These are phyloP conservation scores for Probosciger aterrimus DNA, from an alignment of 2,113 vertebrate species.

Conservation along the genomic window DNA sequence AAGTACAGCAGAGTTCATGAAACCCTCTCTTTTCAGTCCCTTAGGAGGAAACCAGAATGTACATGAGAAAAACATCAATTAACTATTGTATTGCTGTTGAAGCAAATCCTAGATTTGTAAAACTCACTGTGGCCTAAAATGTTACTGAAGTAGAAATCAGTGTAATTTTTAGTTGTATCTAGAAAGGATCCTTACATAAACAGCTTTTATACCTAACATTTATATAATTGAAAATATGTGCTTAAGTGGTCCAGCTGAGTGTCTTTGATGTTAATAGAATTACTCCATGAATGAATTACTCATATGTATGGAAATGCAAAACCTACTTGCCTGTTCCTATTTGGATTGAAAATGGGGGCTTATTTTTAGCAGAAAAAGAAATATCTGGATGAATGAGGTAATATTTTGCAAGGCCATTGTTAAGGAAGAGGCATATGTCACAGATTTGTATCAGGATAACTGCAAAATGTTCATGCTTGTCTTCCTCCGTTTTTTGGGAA, in stretches of 20 bases:
- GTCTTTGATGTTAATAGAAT: not conserved
- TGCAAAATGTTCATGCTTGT: not conserved
- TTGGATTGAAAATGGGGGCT: not conserved
- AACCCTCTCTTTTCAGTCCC: conserved; percentile 27
- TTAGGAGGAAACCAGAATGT: conserved; percentile 28
- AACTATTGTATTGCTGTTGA: not conserved
- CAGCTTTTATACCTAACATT: not conserved
- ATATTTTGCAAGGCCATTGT: not conserved
- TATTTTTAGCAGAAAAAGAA: not conserved
- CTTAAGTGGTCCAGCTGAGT: not conserved
- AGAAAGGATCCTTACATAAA: not conserved
- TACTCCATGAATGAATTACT: not conserved
- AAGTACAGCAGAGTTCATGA: conserved; percentile 48
- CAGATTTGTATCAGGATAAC: not conserved
- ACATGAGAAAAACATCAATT: conserved; percentile 24
- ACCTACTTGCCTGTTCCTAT: not conserved
- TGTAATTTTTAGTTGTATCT: not conserved
- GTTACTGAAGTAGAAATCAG: not conserved
- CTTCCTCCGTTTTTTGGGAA: not conserved
- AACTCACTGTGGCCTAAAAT: not conserved
- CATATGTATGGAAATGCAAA: not conserved
- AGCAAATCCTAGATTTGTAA: not conserved
- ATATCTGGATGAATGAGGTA: not conserved
- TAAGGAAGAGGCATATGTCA: not conserved
- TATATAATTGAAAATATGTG: not conserved